Evolutionary conservation across 2,888 invertebrate species (phyloP).

Genomic region (Calliopum simillimum): DNA sequence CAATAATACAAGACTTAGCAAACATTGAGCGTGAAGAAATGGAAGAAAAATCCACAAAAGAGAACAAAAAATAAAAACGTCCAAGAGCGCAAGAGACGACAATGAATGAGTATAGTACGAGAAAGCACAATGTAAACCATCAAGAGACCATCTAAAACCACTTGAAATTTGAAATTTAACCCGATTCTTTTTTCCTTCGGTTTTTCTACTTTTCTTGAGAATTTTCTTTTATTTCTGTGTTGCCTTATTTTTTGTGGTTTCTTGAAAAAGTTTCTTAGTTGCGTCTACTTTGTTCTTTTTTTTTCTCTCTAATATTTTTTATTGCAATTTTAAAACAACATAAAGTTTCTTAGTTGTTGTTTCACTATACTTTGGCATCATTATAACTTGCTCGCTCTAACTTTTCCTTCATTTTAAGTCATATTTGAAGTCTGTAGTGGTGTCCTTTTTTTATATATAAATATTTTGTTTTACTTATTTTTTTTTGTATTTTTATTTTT

Average conservation of each 20-base stretch:
- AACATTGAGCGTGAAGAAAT: background rate
- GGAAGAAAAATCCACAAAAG: background rate
- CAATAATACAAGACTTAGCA: slow-evolving; percentile 31
- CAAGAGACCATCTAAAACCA: slow-evolving; percentile 47
- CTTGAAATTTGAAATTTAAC: slow-evolving; percentile 49
- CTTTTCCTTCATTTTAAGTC: slow-evolving; percentile 9
- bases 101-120: slow-evolving; percentile 10
- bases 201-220: slow-evolving; percentile 22
- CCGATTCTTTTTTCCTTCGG: slow-evolving; percentile 32
- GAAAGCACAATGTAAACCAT: slow-evolving; percentile 35
- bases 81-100: slow-evolving; percentile 7
- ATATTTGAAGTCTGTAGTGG: background rate
- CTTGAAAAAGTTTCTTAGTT: too few species aligned
- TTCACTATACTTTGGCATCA: background rate
- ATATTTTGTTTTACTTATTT: background rate
- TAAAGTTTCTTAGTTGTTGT: background rate
- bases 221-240: background rate
- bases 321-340: background rate
- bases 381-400: slow-evolving; percentile 19
- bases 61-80: background rate
- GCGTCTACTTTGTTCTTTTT: background rate
- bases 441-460: background rate
- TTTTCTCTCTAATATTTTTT: slow-evolving; percentile 5
- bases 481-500: background rate
- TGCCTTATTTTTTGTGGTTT: too few species aligned